A percentile compares a stretch with the other conserved stretches of the same genome.
phyloP scores from a whole-genome alignment of 2,113 vertebrate genomes.

The Mola mola region DNA sequence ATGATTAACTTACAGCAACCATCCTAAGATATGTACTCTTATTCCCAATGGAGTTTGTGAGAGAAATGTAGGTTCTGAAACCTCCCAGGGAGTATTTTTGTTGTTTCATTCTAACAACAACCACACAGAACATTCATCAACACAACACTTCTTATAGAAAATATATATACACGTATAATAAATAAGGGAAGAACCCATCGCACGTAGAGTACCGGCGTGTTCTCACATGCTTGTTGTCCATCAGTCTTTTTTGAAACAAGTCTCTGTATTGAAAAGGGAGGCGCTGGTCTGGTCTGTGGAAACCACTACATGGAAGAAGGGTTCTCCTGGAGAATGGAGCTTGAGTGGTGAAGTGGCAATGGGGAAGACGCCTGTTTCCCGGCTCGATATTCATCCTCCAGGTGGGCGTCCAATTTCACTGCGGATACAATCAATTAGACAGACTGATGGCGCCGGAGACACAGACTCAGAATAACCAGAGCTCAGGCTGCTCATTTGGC shows the following conservation, averaged over 20 bases:
- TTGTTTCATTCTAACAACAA: conserved; percentile 47
- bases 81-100: conserved; percentile 1
- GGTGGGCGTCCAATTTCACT: conserved; percentile 67
- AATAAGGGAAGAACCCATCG: conserved; percentile 64
- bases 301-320: conserved; percentile 37
- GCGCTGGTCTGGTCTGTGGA: conserved; percentile 41
- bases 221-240: conserved; percentile 70
- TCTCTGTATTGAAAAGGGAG: conserved; percentile 51
- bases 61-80: conserved; percentile 14
- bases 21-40: conserved; percentile 9
- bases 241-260: conserved; percentile 67
- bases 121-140: conserved; percentile 63
- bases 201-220: conserved; percentile 53
- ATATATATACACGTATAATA: conserved; percentile 78
- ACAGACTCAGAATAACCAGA: background rate
- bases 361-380: conserved; percentile 13
- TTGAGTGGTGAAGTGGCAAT: conserved; percentile 23
- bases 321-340: conserved; percentile 41
- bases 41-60: conserved; percentile 17
- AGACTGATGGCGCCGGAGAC: conserved; percentile 22
- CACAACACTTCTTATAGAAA: conserved; percentile 56
- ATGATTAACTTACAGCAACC: conserved; percentile 33
- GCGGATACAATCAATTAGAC: conserved; percentile 54
- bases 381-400: conserved; percentile 41
- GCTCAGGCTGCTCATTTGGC: background rate